A percentile compares a stretch with the other conserved stretches of the same genome.
These are phyloP conservation scores for Notospermus geniculatus DNA, from an alignment of 1,140 invertebrate species.

Conservation along the genomic window DNA sequence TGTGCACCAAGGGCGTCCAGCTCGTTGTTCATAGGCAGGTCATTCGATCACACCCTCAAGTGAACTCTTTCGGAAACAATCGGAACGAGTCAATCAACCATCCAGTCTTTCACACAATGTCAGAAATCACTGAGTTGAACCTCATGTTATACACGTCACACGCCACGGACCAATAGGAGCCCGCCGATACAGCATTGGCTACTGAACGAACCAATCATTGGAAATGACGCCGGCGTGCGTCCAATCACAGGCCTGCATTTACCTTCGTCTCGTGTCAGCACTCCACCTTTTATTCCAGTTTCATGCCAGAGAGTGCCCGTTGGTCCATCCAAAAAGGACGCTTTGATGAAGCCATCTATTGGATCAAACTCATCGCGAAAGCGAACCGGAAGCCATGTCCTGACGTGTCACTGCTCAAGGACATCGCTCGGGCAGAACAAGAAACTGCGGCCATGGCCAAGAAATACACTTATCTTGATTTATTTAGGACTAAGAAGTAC, in stretches of 20 bases:
- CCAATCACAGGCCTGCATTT: neutral
- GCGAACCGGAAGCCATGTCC: conserved; percentile 17
- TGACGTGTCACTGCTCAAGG: neutral
- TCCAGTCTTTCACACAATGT: too few relatives aligned
- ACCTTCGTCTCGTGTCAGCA: neutral
- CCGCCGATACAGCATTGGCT: neutral
- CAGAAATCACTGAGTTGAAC: neutral
- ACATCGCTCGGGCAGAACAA: neutral
- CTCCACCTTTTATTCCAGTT: conserved; percentile 6
- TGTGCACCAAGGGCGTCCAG: too few relatives aligned
- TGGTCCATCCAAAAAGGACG: too few relatives aligned
- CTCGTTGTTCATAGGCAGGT: neutral
- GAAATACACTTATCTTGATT: conserved; percentile 1
- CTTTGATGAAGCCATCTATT: conserved; percentile 21
- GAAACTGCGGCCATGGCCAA: neutral
- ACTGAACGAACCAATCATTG: too few relatives aligned
- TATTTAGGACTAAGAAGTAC: neutral
- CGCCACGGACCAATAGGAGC: neutral
- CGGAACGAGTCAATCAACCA: too few relatives aligned
- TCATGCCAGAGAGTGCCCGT: conserved; percentile 27
- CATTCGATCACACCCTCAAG: neutral
- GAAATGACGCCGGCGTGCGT: too few relatives aligned
- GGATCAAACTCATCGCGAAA: conserved; percentile 22
- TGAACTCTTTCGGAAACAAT: too few relatives aligned
- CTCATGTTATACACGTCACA: neutral